These are phyloP conservation scores for Drosophila neonasuta DNA, from an alignment of 2,888 invertebrate genomes.

Conservation along the genomic window DNA sequence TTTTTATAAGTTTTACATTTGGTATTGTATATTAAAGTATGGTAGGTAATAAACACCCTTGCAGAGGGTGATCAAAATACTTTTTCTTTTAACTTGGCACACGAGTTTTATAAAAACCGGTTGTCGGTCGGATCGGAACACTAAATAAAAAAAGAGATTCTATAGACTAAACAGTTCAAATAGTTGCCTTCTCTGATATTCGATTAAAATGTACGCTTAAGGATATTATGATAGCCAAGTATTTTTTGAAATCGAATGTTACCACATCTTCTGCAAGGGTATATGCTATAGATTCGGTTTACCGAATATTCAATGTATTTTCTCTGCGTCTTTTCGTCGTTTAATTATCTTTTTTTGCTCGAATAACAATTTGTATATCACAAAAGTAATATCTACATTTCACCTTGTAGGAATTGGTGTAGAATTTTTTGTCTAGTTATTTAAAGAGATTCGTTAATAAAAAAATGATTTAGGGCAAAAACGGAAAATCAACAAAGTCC, in stretches of 20 bases:
- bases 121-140: conserved; percentile 44
- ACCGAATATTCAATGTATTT: conserved; percentile 36
- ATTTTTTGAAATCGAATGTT: conserved; percentile 12
- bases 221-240: conserved; percentile 25
- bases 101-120: conserved; percentile 8
- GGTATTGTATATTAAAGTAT: conserved; percentile 60
- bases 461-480: conserved; percentile 30
- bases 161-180: conserved; percentile 37
- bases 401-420: conserved; percentile 75
- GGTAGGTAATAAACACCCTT: conserved; percentile 56
- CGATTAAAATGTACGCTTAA: conserved; percentile 19
- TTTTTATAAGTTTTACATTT: conserved; percentile 59
- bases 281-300: conserved; percentile 39
- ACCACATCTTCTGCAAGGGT: conserved; percentile 37
- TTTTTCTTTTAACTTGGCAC: conserved; percentile 24
- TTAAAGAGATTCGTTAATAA: conserved; percentile 46
- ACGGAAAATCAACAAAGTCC: conserved; percentile 46
- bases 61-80: conserved; percentile 37
- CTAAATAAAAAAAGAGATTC: conserved; percentile 23
- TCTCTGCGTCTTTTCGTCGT: conserved; percentile 19
- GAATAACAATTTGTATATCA: conserved; percentile 73
- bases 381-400: conserved; percentile 78
- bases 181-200: conserved; percentile 39
- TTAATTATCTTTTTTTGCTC: conserved; percentile 61
- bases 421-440: conserved; percentile 56